These are phyloP conservation scores for Parnassius apollo DNA, from an alignment of 2,888 invertebrate genomes.

Conservation along the genomic window DNA sequence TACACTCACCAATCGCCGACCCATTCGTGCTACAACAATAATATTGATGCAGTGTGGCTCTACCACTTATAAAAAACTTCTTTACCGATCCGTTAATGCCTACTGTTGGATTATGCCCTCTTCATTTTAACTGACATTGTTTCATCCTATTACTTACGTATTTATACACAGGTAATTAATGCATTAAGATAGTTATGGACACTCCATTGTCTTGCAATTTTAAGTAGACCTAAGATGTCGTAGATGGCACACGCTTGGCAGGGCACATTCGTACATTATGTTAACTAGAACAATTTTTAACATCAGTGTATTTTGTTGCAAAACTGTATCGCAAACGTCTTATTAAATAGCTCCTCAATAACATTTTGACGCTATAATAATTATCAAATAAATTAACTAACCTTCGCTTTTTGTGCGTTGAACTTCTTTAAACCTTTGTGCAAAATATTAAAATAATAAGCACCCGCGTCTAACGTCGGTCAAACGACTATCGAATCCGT, in stretches of 20 bases:
- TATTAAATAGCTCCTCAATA: conserved; percentile 19
- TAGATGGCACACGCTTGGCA: conserved; percentile 5
- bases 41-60: too few species aligned
- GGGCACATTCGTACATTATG: conserved; percentile 7
- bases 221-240: not conserved
- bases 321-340: conserved; percentile 30
- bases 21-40: too few species aligned
- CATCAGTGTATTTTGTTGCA: conserved; percentile 27
- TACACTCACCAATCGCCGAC: too few species aligned
- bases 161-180: too few species aligned
- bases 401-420: conserved; percentile 11
- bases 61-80: too few species aligned
- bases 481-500: conserved; percentile 26
- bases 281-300: conserved; percentile 13
- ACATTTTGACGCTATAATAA: not conserved
- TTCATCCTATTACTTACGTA: too few species aligned
- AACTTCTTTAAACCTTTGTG: not conserved
- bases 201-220: not conserved
- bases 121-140: too few species aligned
- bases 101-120: too few species aligned
- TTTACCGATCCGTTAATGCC: too few species aligned
- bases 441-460: not conserved
- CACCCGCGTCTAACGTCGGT: conserved; percentile 25
- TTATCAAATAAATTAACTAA: conserved; percentile 5
- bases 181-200: not conserved